These are phyloP conservation scores for Teleiodes luculella DNA, from an alignment of 2,888 invertebrate species.

Conservation along the genomic window DNA sequence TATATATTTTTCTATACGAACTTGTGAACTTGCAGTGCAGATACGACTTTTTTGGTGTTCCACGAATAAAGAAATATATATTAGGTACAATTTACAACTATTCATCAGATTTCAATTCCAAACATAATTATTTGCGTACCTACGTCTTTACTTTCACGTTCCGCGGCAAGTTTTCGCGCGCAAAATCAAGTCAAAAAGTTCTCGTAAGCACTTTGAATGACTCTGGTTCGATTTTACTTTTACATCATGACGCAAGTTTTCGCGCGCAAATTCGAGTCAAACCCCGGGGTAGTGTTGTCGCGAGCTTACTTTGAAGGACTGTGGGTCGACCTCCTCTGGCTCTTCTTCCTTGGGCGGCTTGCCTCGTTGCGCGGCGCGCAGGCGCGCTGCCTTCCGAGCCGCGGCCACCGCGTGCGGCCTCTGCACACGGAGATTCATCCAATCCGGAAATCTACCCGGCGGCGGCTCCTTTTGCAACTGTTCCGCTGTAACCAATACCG, in stretches of 20 bases:
- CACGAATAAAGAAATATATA: too few relatives aligned
- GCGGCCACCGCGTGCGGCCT: slow-evolving; percentile 50
- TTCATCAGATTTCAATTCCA: too few relatives aligned
- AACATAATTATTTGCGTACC: too few relatives aligned
- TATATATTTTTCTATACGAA: too few relatives aligned
- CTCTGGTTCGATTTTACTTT: slow-evolving; percentile 32
- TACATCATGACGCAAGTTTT: neutral
- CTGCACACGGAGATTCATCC: slow-evolving; percentile 66
- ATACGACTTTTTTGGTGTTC: too few relatives aligned
- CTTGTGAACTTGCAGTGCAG: too few relatives aligned
- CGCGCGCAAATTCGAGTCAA: neutral
- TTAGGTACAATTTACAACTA: too few relatives aligned
- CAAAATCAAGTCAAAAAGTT: neutral
- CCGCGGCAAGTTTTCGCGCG: neutral
- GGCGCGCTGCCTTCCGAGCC: slow-evolving; percentile 43
- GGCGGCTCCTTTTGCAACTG: slow-evolving; percentile 71
- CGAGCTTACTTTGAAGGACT: slow-evolving; percentile 62
- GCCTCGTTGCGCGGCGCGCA: slow-evolving; percentile 59
- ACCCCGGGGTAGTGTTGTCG: neutral
- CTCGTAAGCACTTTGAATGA: slow-evolving; percentile 56
- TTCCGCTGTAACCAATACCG: slow-evolving; percentile 56
- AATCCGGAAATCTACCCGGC: slow-evolving; percentile 62
- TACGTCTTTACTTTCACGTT: neutral
- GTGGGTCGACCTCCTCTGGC: slow-evolving; percentile 34
- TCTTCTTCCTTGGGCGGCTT: slow-evolving; percentile 42